A percentile compares a stretch with the other conserved stretches of the same genome.
phyloP scores from a whole-genome alignment of 2,888 invertebrate species.

The Tipula vernalis region DNA sequence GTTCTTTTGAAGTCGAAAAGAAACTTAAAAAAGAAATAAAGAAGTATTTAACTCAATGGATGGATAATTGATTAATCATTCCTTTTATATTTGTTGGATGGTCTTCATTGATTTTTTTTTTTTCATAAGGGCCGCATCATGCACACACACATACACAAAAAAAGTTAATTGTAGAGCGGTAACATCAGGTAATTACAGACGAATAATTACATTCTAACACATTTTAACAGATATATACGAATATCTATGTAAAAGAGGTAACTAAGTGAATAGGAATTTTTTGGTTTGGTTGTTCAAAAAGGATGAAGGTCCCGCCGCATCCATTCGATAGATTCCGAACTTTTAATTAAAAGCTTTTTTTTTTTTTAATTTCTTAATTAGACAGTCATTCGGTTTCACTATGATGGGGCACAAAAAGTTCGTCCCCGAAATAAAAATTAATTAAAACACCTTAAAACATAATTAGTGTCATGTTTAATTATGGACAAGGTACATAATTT shows the following conservation, averaged over 20 bases:
- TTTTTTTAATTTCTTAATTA: background rate
- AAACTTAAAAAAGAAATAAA: background rate
- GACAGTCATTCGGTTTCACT: background rate
- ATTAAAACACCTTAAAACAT: background rate
- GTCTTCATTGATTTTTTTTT: conserved; percentile 6
- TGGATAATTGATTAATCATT: conserved; percentile 10
- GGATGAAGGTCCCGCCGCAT: background rate
- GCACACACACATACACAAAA: background rate
- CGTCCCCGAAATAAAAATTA: background rate
- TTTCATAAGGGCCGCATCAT: background rate
- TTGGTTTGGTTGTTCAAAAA: background rate
- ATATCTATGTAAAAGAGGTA: background rate
- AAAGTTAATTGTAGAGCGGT: conserved; percentile 10
- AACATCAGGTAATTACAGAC: background rate
- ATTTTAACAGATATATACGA: background rate
- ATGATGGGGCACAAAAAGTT: background rate
- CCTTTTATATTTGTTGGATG: conserved; percentile 1
- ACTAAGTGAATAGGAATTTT: background rate
- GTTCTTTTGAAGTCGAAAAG: background rate
- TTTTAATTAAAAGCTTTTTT: background rate
- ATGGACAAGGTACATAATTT: background rate
- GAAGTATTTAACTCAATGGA: background rate
- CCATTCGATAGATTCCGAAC: background rate
- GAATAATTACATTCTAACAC: conserved; percentile 10
- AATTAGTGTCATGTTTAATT: background rate